These are phyloP conservation scores for Ips nitidus DNA, from an alignment of 1,140 invertebrate genomes.

Conservation along the genomic window DNA sequence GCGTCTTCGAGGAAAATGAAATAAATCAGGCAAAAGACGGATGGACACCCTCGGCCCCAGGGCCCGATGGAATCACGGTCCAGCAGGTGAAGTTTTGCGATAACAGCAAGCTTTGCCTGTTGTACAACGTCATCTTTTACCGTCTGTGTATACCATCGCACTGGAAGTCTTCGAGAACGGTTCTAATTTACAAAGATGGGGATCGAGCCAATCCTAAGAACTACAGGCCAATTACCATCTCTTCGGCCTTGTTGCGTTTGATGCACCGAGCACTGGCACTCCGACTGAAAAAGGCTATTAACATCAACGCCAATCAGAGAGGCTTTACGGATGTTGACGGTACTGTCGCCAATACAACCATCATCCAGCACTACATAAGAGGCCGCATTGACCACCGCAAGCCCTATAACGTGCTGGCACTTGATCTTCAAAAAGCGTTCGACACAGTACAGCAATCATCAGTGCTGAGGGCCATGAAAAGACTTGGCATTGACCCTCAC, in stretches of 20 bases:
- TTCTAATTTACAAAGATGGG: constrained; percentile 36
- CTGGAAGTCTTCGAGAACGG: constrained; percentile 1
- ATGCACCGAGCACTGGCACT: constrained; percentile 18
- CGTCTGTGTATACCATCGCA: neutral
- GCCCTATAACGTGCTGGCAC: constrained; percentile 39
- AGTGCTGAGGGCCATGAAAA: constrained; percentile 39
- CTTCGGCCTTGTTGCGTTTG: constrained; percentile 25
- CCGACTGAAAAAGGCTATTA: neutral
- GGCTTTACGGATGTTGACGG: constrained; percentile 36
- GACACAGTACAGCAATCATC: constrained; percentile 50
- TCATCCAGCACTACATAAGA: constrained; percentile 28
- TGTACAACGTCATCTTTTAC: neutral
- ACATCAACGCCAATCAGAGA: constrained; percentile 24
- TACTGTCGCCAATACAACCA: constrained; percentile 22
- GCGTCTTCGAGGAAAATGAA: too few species aligned
- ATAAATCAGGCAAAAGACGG: too few species aligned
- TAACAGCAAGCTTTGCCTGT: neutral
- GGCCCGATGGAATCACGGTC: neutral
- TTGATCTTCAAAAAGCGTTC: constrained; percentile 50
- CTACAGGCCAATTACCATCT: constrained; percentile 38
- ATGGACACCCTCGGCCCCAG: neutral
- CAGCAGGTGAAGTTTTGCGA: neutral
- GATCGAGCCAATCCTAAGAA: constrained; percentile 27
- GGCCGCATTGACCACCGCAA: neutral
- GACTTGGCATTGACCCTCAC: neutral